A percentile compares a stretch with the other conserved stretches of the same genome.
Conservation (phyloP, 2,113 vertebrate genomes). For the Rynchops niger region DNA sequence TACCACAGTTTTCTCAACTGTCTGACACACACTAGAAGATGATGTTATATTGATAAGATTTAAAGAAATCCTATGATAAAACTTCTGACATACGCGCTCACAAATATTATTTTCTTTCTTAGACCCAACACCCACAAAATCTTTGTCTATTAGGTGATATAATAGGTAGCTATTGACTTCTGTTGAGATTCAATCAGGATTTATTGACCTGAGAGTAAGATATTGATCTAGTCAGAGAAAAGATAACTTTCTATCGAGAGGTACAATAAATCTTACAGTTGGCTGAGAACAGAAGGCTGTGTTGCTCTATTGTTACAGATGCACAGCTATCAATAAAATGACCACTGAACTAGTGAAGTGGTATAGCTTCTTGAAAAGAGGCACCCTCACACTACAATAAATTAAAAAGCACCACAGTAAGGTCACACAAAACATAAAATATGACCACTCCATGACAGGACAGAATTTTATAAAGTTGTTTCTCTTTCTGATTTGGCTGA, state of each 20-base stretch:
- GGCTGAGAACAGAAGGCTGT: not conserved
- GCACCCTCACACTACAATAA: not conserved
- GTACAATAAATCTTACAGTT: slow-evolving; percentile 20
- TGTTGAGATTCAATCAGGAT: slow-evolving; percentile 9
- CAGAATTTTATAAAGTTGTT: not conserved
- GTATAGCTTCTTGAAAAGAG: not conserved
- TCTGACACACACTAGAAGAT: not conserved
- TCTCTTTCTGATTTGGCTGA: not conserved
- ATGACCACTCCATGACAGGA: not conserved
- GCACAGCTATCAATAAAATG: slow-evolving; percentile 1
- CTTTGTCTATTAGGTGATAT: not conserved
- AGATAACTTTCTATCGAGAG: slow-evolving; percentile 24
- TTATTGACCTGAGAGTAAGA: slow-evolving; percentile 31
- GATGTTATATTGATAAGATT: not conserved
- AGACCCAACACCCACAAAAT: not conserved
- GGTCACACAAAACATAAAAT: not conserved
- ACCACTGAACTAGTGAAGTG: not conserved
- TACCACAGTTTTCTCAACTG: not conserved
- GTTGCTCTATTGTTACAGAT: not conserved
- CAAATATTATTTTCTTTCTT: not conserved
- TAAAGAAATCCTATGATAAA: not conserved
- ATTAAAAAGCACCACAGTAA: not conserved
- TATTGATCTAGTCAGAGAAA: slow-evolving; percentile 5
- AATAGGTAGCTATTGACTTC: slow-evolving; percentile 11
- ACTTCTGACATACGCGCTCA: not conserved